Evolutionary conservation across 2,888 invertebrate species (phyloP).

Genomic region (Eristalis arbustorum): DNA sequence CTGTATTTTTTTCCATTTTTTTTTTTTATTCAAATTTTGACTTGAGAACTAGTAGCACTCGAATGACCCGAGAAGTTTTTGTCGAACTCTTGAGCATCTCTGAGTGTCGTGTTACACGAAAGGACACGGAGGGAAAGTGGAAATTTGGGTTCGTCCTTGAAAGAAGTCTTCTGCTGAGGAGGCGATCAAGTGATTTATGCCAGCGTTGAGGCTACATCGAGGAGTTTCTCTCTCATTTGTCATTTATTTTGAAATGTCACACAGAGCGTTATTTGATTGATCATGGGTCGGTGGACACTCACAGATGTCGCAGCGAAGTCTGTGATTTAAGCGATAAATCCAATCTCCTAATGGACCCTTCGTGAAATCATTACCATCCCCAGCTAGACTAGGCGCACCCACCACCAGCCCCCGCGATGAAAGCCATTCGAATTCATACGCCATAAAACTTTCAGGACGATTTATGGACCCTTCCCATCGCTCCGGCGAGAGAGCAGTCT

Average conservation of each 20-base stretch:
- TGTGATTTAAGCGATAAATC: background rate
- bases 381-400: background rate
- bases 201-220: slow-evolving; percentile 6
- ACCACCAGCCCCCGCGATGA: slow-evolving; percentile 8
- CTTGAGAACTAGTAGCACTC: slow-evolving; percentile 16
- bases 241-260: background rate
- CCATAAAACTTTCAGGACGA: slow-evolving; percentile 58
- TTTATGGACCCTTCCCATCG: slow-evolving; percentile 15
- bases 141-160: background rate
- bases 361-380: background rate
- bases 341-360: background rate
- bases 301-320: too few relatives aligned
- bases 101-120: slow-evolving; percentile 48
- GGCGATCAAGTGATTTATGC: slow-evolving; percentile 48
- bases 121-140: slow-evolving; percentile 3
- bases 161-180: slow-evolving; percentile 9
- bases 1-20: background rate
- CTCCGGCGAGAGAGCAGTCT: background rate
- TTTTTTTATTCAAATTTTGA: slow-evolving; percentile 7
- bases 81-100: slow-evolving; percentile 38
- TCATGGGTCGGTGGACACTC: too few relatives aligned
- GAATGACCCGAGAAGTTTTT: slow-evolving; percentile 43
- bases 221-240: background rate
- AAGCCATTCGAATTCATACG: slow-evolving; percentile 46
- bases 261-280: too few relatives aligned